Evolutionary conservation across 2,113 vertebrate genomes (phyloP).

Genomic region (Prionailurus viverrinus): DNA sequence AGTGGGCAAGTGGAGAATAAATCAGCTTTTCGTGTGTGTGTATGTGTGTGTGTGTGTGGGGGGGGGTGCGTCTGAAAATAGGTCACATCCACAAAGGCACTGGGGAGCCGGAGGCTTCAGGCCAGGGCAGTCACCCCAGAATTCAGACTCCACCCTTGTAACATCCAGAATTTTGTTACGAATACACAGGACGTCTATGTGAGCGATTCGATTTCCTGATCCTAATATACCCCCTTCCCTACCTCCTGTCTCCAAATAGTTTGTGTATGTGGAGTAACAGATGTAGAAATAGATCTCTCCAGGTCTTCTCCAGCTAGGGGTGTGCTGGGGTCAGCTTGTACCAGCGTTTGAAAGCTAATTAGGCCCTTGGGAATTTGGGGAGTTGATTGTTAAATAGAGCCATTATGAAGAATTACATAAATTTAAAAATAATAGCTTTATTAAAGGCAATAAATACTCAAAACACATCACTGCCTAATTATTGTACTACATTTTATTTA

Average conservation of each 20-base stretch:
- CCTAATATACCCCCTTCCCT: not conserved
- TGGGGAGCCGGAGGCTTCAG: not conserved
- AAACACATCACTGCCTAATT: not conserved
- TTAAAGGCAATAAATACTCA: not conserved
- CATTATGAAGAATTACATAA: not conserved
- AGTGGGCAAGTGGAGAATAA: slow-evolving; percentile 60
- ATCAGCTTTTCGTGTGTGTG: not conserved
- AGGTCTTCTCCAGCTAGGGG: not conserved
- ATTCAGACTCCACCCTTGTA: not conserved
- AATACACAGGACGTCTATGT: not conserved
- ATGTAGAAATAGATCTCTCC: not conserved
- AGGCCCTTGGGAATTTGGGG: slow-evolving; percentile 16
- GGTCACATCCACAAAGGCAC: slow-evolving; percentile 49
- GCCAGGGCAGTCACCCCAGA: not conserved
- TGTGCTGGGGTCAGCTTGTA: not conserved
- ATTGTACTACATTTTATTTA: not conserved
- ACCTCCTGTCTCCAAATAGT: not conserved
- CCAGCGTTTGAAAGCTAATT: not conserved
- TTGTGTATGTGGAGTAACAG: not conserved
- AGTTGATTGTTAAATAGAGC: slow-evolving; percentile 5
- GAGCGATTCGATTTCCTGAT: not conserved
- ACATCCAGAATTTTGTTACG: not conserved
- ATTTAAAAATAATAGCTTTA: slow-evolving; percentile 4
- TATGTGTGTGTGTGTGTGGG: no score
- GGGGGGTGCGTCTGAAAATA: slow-evolving; percentile 52